phyloP scores from a whole-genome alignment of 2,888 invertebrate species.

The Maniola hyperantus region DNA sequence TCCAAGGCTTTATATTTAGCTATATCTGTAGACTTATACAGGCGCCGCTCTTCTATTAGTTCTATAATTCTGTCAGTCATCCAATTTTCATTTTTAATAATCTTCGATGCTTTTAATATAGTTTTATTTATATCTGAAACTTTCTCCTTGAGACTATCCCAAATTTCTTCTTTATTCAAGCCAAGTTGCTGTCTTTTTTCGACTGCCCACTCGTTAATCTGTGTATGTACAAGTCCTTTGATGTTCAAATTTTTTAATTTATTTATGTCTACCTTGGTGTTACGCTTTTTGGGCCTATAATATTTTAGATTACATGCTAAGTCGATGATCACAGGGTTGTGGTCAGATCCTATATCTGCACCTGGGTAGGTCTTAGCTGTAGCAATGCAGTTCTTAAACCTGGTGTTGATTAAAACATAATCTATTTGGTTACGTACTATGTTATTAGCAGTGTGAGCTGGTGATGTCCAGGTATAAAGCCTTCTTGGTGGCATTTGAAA shows the following conservation, averaged over 20 bases:
- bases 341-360: neutral
- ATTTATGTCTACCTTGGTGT: neutral
- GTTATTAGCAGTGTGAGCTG: neutral
- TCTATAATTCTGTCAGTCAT: too few relatives aligned
- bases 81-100: too few relatives aligned
- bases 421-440: conserved; percentile 5
- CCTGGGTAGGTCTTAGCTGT: neutral
- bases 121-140: neutral
- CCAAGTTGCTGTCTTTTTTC: too few relatives aligned
- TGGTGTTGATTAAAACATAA: neutral
- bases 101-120: too few relatives aligned
- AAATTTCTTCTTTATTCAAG: neutral
- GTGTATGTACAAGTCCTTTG: neutral
- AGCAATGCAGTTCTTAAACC: neutral
- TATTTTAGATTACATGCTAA: neutral
- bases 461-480: neutral
- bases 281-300: too few relatives aligned
- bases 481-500: conserved; percentile 3
- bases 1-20: conserved; percentile 14
- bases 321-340: neutral
- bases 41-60: conserved; percentile 19
- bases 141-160: conserved; percentile 11
- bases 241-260: neutral
- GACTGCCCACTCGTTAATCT: conserved; percentile 4
- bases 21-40: conserved; percentile 7